Evolutionary conservation across 2,888 invertebrate species (phyloP).

Genomic region (Pantelozetes paolii): DNA sequence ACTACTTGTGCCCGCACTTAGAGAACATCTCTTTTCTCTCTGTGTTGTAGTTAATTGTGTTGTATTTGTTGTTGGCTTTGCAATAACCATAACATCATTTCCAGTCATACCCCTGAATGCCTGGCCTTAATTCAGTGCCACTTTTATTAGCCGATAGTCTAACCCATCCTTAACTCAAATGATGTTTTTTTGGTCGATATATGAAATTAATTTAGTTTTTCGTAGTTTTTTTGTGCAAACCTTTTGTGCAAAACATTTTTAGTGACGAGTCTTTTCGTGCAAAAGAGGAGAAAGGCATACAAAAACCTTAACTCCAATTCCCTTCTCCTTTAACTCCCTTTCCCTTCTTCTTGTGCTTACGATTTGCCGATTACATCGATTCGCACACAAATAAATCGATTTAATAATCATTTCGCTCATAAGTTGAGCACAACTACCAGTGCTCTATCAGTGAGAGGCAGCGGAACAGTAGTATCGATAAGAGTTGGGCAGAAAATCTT

Average conservation of each 20-base stretch:
- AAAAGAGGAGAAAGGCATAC: no score
- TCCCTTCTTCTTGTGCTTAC: neutral
- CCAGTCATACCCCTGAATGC: no score
- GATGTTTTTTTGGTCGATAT: no score
- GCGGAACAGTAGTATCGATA: no score
- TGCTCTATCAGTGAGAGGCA: no score
- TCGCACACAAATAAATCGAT: constrained; percentile 20
- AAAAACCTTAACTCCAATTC: neutral
- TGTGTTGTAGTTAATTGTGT: neutral
- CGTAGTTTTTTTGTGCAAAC: neutral
- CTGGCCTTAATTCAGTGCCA: no score
- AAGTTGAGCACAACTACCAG: neutral
- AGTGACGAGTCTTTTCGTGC: no score
- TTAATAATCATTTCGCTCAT: constrained; percentile 6
- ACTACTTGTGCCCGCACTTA: neutral
- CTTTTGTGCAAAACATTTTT: no score
- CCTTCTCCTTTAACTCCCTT: neutral
- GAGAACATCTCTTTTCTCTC: neutral
- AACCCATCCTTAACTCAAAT: no score
- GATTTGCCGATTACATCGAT: neutral
- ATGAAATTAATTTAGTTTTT: neutral
- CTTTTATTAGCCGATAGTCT: no score
- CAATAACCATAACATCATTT: no score
- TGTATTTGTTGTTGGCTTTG: neutral
- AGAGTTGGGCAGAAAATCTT: no score